Conservation (phyloP, 2,113 vertebrate genomes). For the Piprites chloris region DNA sequence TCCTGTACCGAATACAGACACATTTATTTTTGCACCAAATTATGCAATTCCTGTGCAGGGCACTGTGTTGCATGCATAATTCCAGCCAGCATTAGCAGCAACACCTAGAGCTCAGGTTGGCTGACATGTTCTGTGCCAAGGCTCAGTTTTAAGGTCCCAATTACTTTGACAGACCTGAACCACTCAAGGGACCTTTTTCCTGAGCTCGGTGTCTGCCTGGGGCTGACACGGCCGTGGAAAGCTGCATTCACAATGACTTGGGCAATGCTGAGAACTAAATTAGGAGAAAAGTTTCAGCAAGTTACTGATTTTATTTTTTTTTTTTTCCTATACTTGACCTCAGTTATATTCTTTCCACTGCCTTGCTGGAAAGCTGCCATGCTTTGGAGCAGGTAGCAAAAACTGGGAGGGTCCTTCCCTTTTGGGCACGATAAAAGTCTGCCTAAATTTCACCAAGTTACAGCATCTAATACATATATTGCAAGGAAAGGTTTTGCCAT, state of each 20-base stretch:
- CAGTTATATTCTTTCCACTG: not conserved
- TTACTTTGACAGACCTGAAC: conserved; percentile 47
- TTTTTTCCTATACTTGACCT: not conserved
- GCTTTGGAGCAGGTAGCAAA: not conserved
- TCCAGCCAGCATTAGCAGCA: not conserved
- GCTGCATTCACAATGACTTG: not conserved
- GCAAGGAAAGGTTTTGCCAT: not conserved
- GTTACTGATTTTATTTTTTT: not conserved
- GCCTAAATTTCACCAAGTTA: not conserved
- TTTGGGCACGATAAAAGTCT: not conserved
- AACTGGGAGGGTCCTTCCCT: not conserved
- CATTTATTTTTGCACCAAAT: not conserved
- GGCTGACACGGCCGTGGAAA: not conserved
- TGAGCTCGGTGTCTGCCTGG: not conserved
- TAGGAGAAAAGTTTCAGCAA: not conserved
- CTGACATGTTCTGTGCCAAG: conserved; percentile 28
- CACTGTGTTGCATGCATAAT: not conserved
- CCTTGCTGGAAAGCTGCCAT: not conserved
- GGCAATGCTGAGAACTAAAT: conserved; percentile 32
- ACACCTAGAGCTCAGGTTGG: conserved; percentile 1
- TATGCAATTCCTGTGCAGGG: not conserved
- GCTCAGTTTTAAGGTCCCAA: conserved; percentile 18
- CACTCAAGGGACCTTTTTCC: not conserved
- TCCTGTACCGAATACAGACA: not conserved
- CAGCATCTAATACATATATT: not conserved